Evolutionary conservation across 2,797 vertebrate genomes (phyloP).

Genomic region (Myotis vivesi): DNA sequence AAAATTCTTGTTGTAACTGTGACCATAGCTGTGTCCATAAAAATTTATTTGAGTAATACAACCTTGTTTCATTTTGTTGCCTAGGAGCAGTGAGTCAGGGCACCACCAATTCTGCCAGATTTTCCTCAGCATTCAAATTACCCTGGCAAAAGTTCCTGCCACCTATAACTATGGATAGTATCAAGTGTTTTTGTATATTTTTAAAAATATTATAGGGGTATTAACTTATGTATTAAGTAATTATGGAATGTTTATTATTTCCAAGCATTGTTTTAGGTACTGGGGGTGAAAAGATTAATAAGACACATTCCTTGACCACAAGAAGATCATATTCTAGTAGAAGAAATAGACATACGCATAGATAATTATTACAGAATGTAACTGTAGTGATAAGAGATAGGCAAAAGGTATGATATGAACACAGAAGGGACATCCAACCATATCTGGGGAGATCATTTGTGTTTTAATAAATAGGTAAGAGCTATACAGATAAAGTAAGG

Average conservation of each 20-base stretch:
- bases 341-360: not conserved
- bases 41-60: not conserved
- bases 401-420: not conserved
- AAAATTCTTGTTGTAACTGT: conserved; percentile 22
- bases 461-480: conserved; percentile 18
- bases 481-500: not conserved
- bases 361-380: conserved; percentile 39
- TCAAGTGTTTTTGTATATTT: conserved; percentile 47
- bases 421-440: not conserved
- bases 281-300: not conserved
- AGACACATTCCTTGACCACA: conserved; percentile 1
- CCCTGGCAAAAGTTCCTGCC: not conserved
- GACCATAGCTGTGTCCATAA: not conserved
- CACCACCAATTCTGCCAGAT: not conserved
- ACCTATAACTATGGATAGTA: not conserved
- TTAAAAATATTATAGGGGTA: not conserved
- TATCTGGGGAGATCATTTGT: not conserved
- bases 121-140: conserved; percentile 42
- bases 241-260: conserved; percentile 35
- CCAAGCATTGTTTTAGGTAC: not conserved
- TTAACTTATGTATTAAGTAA: conserved; percentile 32
- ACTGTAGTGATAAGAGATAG: not conserved
- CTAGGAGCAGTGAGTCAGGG: not conserved
- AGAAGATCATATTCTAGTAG: not conserved
- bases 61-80: conserved; percentile 23